Conservation (phyloP, 2,113 vertebrate species). For the Cephalopterus ornatus region DNA sequence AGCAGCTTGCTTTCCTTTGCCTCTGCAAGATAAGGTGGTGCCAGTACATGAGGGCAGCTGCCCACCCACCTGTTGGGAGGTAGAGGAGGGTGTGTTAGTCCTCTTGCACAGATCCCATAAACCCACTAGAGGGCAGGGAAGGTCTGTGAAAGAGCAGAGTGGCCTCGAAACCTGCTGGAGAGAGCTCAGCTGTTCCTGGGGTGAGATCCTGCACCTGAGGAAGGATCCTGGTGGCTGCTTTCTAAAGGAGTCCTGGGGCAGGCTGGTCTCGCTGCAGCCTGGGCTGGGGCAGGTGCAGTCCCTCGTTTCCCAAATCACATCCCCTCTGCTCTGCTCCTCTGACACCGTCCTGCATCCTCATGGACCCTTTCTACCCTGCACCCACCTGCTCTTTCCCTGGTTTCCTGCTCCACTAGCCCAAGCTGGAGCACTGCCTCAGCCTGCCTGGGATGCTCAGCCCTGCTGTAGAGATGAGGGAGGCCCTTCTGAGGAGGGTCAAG, state of each 20-base stretch:
- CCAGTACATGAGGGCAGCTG: background rate
- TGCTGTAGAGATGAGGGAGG: fast-evolving
- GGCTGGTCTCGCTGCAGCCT: background rate
- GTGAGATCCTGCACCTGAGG: background rate
- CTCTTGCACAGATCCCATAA: fast-evolving
- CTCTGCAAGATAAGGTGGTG: background rate
- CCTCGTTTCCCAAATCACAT: background rate
- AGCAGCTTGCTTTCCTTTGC: background rate
- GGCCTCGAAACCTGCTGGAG: too few species aligned
- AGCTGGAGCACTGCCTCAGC: background rate
- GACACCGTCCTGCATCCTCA: fast-evolving
- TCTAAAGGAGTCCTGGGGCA: background rate
- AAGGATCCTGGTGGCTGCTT: background rate
- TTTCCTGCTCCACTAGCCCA: background rate
- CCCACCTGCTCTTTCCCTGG: background rate
- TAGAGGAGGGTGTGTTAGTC: background rate
- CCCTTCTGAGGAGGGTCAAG: fast-evolving
- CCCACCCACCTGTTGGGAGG: background rate
- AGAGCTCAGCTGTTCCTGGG: too few species aligned
- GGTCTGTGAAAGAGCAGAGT: background rate
- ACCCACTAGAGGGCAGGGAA: background rate
- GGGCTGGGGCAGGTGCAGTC: background rate
- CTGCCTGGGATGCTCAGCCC: background rate
- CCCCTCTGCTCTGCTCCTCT: background rate
- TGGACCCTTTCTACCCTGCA: background rate